phyloP scores from a whole-genome alignment of 1,140 invertebrate species.

The Chymomyza costata region DNA sequence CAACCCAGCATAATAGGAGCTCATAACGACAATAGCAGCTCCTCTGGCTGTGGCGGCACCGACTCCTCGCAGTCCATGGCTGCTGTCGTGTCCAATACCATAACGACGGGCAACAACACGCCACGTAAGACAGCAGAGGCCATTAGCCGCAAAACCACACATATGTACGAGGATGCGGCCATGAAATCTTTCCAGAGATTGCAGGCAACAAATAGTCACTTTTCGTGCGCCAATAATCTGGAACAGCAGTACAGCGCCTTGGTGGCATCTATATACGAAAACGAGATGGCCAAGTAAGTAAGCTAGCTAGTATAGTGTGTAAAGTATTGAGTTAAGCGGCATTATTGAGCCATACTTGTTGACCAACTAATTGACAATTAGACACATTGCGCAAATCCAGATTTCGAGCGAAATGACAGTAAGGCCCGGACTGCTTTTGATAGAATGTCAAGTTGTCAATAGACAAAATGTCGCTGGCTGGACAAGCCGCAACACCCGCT shows the following conservation, averaged over 20 bases:
- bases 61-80: conserved; percentile 40
- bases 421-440: conserved; percentile 23
- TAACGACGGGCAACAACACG: conserved; percentile 19
- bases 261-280: conserved; percentile 63
- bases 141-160: no score
- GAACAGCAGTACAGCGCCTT: conserved; percentile 67
- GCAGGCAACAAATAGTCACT: conserved; percentile 28
- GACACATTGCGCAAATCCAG: conserved; percentile 41
- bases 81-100: conserved; percentile 31
- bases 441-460: conserved; percentile 53
- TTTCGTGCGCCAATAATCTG: conserved; percentile 45
- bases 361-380: conserved; percentile 58
- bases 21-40: conserved; percentile 54
- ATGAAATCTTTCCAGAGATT: conserved; percentile 64
- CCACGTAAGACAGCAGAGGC: no score
- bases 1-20: conserved; percentile 29
- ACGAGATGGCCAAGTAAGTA: conserved; percentile 59
- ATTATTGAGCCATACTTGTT: conserved; percentile 9
- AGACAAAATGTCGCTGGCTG: neutral
- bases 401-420: conserved; percentile 2
- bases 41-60: conserved; percentile 54
- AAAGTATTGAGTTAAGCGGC: neutral
- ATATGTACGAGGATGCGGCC: conserved; percentile 39
- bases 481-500: no score
- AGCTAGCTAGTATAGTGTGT: no score